Evolutionary conservation across 2,113 vertebrate species (phyloP).

Genomic region (Galeopterus variegatus): DNA sequence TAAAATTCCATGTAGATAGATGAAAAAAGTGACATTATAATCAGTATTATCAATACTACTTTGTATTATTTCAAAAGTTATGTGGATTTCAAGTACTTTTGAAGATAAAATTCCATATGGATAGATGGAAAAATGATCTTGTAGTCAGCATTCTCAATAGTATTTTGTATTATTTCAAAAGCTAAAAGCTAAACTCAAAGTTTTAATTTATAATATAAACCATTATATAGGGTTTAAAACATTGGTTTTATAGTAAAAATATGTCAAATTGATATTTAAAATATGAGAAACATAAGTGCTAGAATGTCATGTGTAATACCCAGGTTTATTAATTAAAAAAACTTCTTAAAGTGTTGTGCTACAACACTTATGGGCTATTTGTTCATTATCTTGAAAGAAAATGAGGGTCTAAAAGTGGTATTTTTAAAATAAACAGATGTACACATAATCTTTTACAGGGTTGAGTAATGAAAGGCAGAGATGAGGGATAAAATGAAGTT

Average conservation of each 20-base stretch:
- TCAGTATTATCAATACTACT: background rate
- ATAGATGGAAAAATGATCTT: background rate
- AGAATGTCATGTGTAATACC: background rate
- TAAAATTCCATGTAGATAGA: background rate
- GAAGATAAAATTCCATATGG: background rate
- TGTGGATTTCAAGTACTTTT: constrained; percentile 46
- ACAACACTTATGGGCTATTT: background rate
- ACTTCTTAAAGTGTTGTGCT: background rate
- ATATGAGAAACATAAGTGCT: background rate
- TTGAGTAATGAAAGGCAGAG: background rate
- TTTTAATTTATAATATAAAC: background rate
- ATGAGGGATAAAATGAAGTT: background rate
- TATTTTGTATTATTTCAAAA: background rate
- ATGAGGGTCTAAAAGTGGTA: background rate
- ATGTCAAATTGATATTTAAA: background rate
- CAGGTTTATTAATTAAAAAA: background rate
- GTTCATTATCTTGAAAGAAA: background rate
- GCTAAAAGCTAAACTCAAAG: background rate
- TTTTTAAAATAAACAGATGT: background rate
- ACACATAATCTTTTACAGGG: background rate
- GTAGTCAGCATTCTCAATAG: background rate
- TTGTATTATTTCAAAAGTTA: background rate
- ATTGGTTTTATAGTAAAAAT: background rate
- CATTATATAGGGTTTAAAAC: background rate
- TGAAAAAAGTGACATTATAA: background rate